Percentiles rank a stretch among this genome's conserved stretches.
These are phyloP conservation scores for Elaphurus davidianus DNA, from an alignment of 2,113 vertebrate genomes.

Conservation along the genomic window DNA sequence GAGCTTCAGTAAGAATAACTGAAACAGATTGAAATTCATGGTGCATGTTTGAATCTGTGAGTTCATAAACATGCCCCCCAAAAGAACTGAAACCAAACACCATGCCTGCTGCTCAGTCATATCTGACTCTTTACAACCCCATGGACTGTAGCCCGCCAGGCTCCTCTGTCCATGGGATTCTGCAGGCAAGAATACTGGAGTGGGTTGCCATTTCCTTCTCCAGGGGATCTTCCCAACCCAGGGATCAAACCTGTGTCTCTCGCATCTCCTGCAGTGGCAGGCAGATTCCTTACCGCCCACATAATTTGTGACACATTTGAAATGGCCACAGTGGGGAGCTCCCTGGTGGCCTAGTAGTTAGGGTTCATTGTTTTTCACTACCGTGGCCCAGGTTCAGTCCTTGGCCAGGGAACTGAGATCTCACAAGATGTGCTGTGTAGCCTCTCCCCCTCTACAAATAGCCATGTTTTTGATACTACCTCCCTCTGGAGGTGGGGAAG, in stretches of 20 bases:
- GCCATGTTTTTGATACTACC: background rate
- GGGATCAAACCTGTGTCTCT: background rate
- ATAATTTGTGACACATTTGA: background rate
- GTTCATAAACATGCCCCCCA: background rate
- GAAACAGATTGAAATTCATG: background rate
- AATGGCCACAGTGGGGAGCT: background rate
- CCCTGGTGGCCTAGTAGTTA: background rate
- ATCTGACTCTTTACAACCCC: background rate
- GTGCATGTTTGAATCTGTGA: background rate
- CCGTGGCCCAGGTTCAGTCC: background rate
- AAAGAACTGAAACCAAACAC: background rate
- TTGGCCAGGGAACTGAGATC: background rate
- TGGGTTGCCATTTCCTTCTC: background rate
- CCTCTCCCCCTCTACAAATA: background rate
- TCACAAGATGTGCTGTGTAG: background rate
- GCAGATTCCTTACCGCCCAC: background rate
- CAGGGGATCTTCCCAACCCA: background rate
- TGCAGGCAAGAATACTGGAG: background rate
- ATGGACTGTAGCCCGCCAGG: fast-evolving
- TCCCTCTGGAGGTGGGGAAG: background rate
- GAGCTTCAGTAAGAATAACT: background rate
- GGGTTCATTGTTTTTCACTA: background rate
- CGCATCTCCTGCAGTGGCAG: background rate
- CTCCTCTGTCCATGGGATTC: background rate
- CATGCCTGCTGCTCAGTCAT: background rate